Base-by-base conservation (phyloP, 2,797 vertebrate species). In the Cirrhinus molitorella region DNA sequence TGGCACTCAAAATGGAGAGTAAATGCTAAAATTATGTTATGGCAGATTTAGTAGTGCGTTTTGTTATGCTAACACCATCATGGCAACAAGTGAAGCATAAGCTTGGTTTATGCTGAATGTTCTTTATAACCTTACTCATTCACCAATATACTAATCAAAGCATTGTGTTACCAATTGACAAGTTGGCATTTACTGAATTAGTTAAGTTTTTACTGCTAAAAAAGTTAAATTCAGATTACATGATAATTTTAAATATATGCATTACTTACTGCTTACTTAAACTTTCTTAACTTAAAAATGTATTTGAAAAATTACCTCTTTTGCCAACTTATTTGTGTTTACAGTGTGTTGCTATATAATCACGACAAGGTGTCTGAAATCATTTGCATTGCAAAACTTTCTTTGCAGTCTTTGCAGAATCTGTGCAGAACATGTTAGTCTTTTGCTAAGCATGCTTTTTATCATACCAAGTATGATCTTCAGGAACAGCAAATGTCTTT, bases 381-480 rank as follows among this genome's bases (percentile, higher is more conserved):
- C 14, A 12, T 79, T 79, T 51, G 43, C 43, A 5, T 37, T n/a
- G 43, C 8, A 79, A 66, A 80, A 43, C 25, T 78, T 78, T 70
- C 47, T 65, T 66, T 78, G 76, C 59, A 47, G 11, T 63, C 43
- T 31, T 34, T 37, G 45, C 43, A 51, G 19, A 66, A 66, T 66
- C 28, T 78, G 51, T 28, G 74, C 74, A 45, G 17, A 61, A 57
- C 47, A 40, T 37, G 66, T 70, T 28, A 57, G 14, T 45, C 34
- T 57, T 28, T 61, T 70, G 34, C 37, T n/a, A 55, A 80, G 34
- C 31, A 59, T 71, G 51, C 34, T 53, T 79, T 40, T 59, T 51
- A n/a, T 70, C 63, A 45, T 43, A 70, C 34, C 5, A 45, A 70
- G 65, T 70, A 57, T 80, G 34, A 57, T 79, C 57, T 77, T 55